Percentiles rank a stretch among this genome's conserved stretches.
phyloP scores from a whole-genome alignment of 2,113 vertebrate genomes.

The Blennius ocellaris region DNA sequence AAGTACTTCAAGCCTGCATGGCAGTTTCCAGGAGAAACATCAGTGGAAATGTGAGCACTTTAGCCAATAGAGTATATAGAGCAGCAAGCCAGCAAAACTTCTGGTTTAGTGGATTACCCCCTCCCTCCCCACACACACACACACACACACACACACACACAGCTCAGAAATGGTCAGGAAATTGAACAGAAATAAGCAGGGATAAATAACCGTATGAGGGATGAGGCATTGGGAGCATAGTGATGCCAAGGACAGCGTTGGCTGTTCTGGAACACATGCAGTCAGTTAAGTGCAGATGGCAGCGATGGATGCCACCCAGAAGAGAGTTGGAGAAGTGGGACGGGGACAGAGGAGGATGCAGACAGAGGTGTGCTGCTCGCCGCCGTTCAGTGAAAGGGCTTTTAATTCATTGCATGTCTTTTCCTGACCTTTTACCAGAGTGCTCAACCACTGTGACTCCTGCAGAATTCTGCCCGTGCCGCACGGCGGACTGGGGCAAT shows the following conservation, averaged over 20 bases:
- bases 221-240: conserved; percentile 39
- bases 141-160: too few species aligned
- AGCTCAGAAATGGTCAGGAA: conserved; percentile 59
- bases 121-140: conserved; percentile 43
- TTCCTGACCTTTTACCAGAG: conserved; percentile 68
- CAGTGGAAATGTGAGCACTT: conserved; percentile 58
- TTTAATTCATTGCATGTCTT: conserved; percentile 63
- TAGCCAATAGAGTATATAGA: conserved; percentile 44
- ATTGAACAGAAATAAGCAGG: conserved; percentile 65
- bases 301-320: conserved; percentile 72
- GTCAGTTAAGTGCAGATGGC: conserved; percentile 57
- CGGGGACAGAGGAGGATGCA: not conserved
- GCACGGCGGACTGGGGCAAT: conserved; percentile 39
- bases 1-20: conserved; percentile 31
- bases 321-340: conserved; percentile 59
- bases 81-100: conserved; percentile 46
- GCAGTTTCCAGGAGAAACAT: conserved; percentile 53
- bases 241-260: conserved; percentile 53
- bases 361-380: conserved; percentile 8
- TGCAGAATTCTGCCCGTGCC: conserved; percentile 50
- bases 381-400: conserved; percentile 36
- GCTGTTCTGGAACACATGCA: conserved; percentile 55
- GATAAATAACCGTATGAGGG: conserved; percentile 68
- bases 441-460: conserved; percentile 57
- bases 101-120: conserved; percentile 62